phyloP scores from a whole-genome alignment of 2,797 vertebrate genomes.

The Rhinogobio ventralis region DNA sequence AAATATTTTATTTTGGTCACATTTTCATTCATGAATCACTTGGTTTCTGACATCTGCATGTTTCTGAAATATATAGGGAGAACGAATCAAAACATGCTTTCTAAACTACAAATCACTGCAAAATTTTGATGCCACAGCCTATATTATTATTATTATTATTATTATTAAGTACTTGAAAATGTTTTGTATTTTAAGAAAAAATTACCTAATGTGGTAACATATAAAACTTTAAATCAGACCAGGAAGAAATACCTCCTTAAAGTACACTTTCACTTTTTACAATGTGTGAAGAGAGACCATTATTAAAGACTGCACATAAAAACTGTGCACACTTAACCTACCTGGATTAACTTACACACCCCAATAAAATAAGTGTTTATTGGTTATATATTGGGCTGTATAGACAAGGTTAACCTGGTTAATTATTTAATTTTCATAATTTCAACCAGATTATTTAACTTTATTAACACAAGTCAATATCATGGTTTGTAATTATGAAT shows the following conservation, averaged over 20 bases:
- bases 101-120: slow-evolving; percentile 15
- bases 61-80: background rate
- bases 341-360: slow-evolving; percentile 14
- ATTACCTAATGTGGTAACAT: background rate
- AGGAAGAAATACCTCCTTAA: background rate
- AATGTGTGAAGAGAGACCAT: no score
- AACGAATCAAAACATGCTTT: slow-evolving; percentile 15
- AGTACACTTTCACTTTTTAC: slow-evolving; percentile 13
- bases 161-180: background rate
- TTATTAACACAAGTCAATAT: background rate
- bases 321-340: slow-evolving; percentile 21
- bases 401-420: slow-evolving; percentile 12
- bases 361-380: slow-evolving; percentile 47
- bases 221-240: background rate
- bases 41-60: background rate
- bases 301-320: slow-evolving; percentile 12
- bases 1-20: slow-evolving; percentile 15
- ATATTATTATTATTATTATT: background rate
- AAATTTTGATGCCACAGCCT: slow-evolving; percentile 22
- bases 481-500: background rate
- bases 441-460: background rate
- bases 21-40: slow-evolving; percentile 23
- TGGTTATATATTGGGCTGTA: slow-evolving; percentile 8
- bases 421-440: background rate
- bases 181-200: background rate